Evolutionary conservation across 2,888 invertebrate genomes (phyloP).

Genomic region (Brachypterus glaber): DNA sequence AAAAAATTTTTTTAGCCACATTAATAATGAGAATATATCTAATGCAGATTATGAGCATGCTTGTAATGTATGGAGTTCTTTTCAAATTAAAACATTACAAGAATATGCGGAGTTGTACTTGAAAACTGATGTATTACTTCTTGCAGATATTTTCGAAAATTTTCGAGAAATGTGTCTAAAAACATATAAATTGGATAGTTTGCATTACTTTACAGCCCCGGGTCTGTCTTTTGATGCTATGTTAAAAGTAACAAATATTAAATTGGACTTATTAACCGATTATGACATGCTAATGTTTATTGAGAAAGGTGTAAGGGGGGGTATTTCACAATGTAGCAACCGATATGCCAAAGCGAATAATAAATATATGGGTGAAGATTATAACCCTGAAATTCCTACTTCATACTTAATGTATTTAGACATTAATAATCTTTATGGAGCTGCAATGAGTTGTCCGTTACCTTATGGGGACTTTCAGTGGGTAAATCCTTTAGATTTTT

Average conservation of each 20-base stretch:
- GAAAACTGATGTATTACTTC: slow-evolving; percentile 32
- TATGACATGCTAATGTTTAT: slow-evolving; percentile 28
- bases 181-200: slow-evolving; percentile 29
- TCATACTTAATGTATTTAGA: slow-evolving; percentile 29
- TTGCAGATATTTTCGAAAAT: slow-evolving; percentile 34
- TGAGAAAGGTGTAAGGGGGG: slow-evolving; percentile 29
- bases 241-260: slow-evolving; percentile 23
- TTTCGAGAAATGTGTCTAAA: slow-evolving; percentile 27
- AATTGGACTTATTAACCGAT: slow-evolving; percentile 27
- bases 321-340: slow-evolving; percentile 25
- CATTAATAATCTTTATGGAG: slow-evolving; percentile 28
- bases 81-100: slow-evolving; percentile 27
- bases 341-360: slow-evolving; percentile 32
- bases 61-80: slow-evolving; percentile 27
- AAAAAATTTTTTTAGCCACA: slow-evolving; percentile 21
- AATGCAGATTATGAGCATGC: slow-evolving; percentile 31
- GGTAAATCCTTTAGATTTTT: slow-evolving; percentile 9
- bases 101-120: slow-evolving; percentile 34
- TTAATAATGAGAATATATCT: slow-evolving; percentile 21
- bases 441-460: slow-evolving; percentile 23
- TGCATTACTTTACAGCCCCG: slow-evolving; percentile 27
- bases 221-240: slow-evolving; percentile 27
- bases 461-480: slow-evolving; percentile 29
- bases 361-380: slow-evolving; percentile 27
- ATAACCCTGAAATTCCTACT: slow-evolving; percentile 21